Conservation (phyloP, 2,888 invertebrate species). For the Syrista parreyssii region DNA sequence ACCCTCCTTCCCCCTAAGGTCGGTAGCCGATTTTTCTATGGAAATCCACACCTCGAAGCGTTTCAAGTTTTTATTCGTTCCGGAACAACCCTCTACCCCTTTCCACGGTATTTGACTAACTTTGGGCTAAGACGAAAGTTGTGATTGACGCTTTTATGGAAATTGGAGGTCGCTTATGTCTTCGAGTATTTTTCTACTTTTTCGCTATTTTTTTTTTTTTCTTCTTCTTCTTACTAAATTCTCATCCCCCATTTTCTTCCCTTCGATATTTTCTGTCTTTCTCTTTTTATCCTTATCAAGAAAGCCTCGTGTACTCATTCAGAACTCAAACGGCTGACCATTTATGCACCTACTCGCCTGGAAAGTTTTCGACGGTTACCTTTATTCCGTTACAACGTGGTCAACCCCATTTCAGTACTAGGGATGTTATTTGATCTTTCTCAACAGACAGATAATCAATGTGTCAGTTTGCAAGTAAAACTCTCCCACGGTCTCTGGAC, state of each 20-base stretch:
- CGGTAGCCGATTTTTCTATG: not conserved
- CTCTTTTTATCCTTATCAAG: not conserved
- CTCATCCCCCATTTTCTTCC: not conserved
- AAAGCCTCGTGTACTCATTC: not conserved
- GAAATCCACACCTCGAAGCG: not conserved
- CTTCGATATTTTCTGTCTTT: not conserved
- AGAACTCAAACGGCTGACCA: not conserved
- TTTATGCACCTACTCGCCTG: not conserved
- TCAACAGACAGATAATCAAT: not conserved
- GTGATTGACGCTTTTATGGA: constrained; percentile 15
- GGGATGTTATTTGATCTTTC: not conserved
- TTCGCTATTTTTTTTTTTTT: not conserved
- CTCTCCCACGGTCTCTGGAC: not conserved
- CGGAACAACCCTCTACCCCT: not conserved
- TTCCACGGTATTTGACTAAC: constrained; percentile 11
- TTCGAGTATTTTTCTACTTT: not conserved
- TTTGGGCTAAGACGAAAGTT: not conserved
- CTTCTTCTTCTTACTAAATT: not conserved
- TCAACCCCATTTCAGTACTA: not conserved
- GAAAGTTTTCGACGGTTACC: not conserved
- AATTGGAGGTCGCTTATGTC: not conserved
- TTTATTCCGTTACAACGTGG: not conserved
- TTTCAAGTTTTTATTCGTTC: constrained; percentile 12
- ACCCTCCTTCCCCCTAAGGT: constrained; percentile 11
- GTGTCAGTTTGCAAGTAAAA: not conserved